Base-by-base conservation (phyloP, 2,113 vertebrate genomes). In the Solea senegalensis region DNA sequence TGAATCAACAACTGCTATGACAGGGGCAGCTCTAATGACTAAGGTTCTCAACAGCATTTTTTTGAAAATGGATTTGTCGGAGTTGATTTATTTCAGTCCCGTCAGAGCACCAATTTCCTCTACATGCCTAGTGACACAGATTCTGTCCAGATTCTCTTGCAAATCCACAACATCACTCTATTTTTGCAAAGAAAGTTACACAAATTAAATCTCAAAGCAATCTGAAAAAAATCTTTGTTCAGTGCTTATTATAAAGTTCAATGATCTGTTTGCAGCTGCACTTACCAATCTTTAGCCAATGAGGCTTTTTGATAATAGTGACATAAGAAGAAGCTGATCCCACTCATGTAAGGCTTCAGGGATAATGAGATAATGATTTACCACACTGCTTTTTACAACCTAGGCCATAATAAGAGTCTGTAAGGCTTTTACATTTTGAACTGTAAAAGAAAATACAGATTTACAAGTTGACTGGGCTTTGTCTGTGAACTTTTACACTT, bases 241-340 rank as follows among this genome's bases (percentile, higher is more conserved):
- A 43, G 28, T 48, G n/a, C 49, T 28, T 5, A 7, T 67, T 67
- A 2, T 50, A n/a, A 21, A 1, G 16, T 28, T 56, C n/a, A 54
- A 53, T 46, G 1, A 49, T 15, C 48, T 0, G 8, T 12, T 26
- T 6, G 28, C 46, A 72, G 68, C 45, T 65, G 43, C 6, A 3
- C 40, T 62, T 43, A 53, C 39, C 2, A 27, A 26, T 62, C 54
- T 55, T 39, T 55, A 51, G 6, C 45, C 45, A 41, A 52, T 58
- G 49, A 58, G 39, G 57, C 6, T 16, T 61, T 81, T 59, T 71
- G 44, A 84, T 80, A 74, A 63, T 12, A 53, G 4, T 9, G 26
- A 43, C 70, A 45, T 40, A 45, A 71, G 63, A 71, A 76, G 69
- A 61, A 69, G 63, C 54, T 80, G 63, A 75, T 74, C 59, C 52